Evolutionary conservation across 2,797 vertebrate genomes (phyloP).

Genomic region (Oreonectes daqikongensis): DNA sequence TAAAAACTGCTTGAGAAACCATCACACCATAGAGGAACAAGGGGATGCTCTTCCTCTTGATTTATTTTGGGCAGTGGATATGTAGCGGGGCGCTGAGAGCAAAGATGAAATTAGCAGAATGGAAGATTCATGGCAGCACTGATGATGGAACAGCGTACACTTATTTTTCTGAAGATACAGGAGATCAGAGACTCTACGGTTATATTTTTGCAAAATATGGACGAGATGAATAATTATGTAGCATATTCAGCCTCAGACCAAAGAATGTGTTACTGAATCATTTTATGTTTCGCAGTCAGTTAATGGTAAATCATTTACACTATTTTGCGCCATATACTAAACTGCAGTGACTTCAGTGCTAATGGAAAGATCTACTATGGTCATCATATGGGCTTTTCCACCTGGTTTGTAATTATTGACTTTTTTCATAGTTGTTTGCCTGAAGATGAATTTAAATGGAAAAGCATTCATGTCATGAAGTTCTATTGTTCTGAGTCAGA

Average conservation of each 20-base stretch:
- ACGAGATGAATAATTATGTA: slow-evolving; percentile 3
- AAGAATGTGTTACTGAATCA: slow-evolving; percentile 28
- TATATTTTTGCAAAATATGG: slow-evolving; percentile 21
- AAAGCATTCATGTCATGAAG: background rate
- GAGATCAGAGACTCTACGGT: slow-evolving; percentile 9
- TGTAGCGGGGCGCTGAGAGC: slow-evolving; percentile 6
- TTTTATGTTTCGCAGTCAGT: slow-evolving; percentile 2
- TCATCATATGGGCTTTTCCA: background rate
- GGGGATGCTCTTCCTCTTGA: slow-evolving; percentile 17
- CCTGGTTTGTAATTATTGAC: background rate
- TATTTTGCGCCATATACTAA: slow-evolving; percentile 9
- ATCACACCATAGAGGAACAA: slow-evolving; percentile 50
- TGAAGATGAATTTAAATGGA: background rate
- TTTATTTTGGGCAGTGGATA: slow-evolving; percentile 1
- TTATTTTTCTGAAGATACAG: background rate
- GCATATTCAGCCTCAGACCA: slow-evolving; percentile 39
- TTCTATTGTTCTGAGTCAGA: background rate
- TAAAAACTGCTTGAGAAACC: slow-evolving; percentile 65
- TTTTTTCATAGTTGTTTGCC: background rate
- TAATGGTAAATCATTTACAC: background rate
- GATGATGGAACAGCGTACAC: background rate
- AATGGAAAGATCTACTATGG: background rate
- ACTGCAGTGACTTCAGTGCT: background rate
- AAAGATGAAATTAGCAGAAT: slow-evolving; percentile 19
- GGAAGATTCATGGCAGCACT: background rate